Evolutionary conservation across 2,888 invertebrate genomes (phyloP), one percentile per base, ranked within the genome.

Genomic region (Malacosoma neustria): DNA sequence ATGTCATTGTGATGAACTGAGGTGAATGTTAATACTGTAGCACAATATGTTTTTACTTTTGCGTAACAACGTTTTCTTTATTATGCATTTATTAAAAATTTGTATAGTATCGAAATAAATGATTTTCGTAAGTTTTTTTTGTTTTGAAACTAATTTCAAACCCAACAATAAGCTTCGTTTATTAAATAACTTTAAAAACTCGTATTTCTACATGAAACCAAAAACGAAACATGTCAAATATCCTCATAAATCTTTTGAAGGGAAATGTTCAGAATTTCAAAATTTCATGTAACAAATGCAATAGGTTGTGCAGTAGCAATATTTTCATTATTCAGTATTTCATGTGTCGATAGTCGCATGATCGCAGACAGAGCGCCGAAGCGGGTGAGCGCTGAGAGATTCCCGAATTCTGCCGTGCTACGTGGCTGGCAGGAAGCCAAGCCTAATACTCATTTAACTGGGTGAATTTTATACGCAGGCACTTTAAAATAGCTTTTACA

Each of bases 401-500:
- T 61, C 65, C 35, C 33, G 33, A 3, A 29, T 13, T 30, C 30
- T 36, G 30, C 36, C 30, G 50, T 51, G 51, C 59, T 66, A 67
- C 72, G 66, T 59, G 63, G 48, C 42, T 82, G 82, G 82, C 77
- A 49, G 42, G 38, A 38, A 44, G 72, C 82, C 82, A 82, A 69
- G 71, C 71, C 62, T 73, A 68, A 72, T 76, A 76, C 66, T 72
- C 67, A 67, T 40, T 72, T 72, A 70, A 68, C 73, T 68, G 60
- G 61, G 54, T 49, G 65, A 63, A 67, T 75, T 79, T 75, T 75
- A 73, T 72, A 70, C 71, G 68, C 71, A 71, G 72, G 66, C 73
- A 74, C 72, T 79, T 72, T 72, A 72, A 77, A 80, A 69, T 71
- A 72, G 61, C 69, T 63, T 61, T 69, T 75, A 72, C 73, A 74